Evolutionary conservation across 2,888 invertebrate genomes (phyloP).

Genomic region (Leucoma salicis): DNA sequence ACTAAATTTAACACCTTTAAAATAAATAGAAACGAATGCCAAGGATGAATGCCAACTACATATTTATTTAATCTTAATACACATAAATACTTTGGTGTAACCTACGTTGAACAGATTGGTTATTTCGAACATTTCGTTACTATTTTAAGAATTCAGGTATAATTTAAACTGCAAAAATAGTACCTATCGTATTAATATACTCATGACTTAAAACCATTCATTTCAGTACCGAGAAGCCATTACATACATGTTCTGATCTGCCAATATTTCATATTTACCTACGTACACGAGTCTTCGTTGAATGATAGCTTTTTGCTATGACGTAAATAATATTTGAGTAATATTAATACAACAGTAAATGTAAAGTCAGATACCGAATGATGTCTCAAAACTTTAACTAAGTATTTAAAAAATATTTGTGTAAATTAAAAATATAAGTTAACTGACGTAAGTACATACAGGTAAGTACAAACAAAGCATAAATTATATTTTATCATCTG

Average conservation of each 20-base stretch:
- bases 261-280: conserved; percentile 15
- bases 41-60: conserved; percentile 16
- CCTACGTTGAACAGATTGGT: no score
- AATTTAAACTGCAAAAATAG: no score
- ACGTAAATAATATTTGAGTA: conserved; percentile 23
- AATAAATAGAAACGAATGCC: conserved; percentile 12
- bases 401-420: neutral
- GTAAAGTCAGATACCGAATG: conserved; percentile 20
- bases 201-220: no score
- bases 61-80: conserved; percentile 21
- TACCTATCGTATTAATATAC: no score
- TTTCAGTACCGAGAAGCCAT: conserved; percentile 18
- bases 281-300: conserved; percentile 7
- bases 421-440: conserved; percentile 2
- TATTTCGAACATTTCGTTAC: no score
- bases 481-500: conserved; percentile 9
- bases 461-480: conserved; percentile 12
- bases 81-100: neutral
- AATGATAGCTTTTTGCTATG: conserved; percentile 19
- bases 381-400: no score
- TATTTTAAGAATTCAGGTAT: no score
- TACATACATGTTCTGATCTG: conserved; percentile 16
- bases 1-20: conserved; percentile 1
- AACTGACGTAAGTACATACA: conserved; percentile 1
- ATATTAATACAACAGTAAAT: conserved; percentile 13